A percentile compares a stretch with the other conserved stretches of the same genome.
These are phyloP conservation scores for Liopterus haemorrhoidalis DNA, from an alignment of 2,888 invertebrate species.

Conservation along the genomic window DNA sequence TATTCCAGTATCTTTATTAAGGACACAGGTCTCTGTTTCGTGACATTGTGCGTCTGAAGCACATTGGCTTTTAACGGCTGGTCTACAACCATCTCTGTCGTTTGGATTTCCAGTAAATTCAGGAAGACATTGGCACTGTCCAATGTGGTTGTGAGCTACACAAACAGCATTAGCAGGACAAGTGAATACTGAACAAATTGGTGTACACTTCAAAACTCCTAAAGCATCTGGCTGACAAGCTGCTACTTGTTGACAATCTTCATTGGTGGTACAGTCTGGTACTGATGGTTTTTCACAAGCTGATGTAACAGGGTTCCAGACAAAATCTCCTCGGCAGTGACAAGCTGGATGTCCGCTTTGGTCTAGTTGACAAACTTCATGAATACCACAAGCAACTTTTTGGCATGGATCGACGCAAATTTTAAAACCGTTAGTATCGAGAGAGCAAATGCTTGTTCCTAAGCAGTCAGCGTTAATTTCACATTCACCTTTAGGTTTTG, in stretches of 20 bases:
- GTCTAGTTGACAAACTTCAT: conserved; percentile 72
- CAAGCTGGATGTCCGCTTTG: conserved; percentile 65
- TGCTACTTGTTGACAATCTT: conserved; percentile 63
- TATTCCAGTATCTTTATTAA: conserved; percentile 50
- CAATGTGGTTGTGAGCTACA: conserved; percentile 63
- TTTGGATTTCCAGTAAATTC: conserved; percentile 87
- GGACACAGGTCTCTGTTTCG: conserved; percentile 73
- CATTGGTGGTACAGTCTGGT: conserved; percentile 68
- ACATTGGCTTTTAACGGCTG: conserved; percentile 68
- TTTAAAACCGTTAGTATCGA: conserved; percentile 56
- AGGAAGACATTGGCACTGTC: conserved; percentile 74
- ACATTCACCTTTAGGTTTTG: conserved; percentile 57
- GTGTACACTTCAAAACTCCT: conserved; percentile 75
- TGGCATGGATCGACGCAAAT: conserved; percentile 74
- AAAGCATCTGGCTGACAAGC: conserved; percentile 79
- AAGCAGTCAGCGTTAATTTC: conserved; percentile 65
- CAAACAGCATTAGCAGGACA: conserved; percentile 82
- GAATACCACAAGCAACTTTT: conserved; percentile 73
- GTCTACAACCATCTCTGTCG: conserved; percentile 79
- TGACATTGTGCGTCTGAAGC: conserved; percentile 73
- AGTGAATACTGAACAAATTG: conserved; percentile 73
- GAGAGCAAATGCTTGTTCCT: conserved; percentile 63
- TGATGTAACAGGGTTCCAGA: conserved; percentile 79
- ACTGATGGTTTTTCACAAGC: conserved; percentile 81
- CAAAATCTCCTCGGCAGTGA: conserved; percentile 68